A percentile compares a stretch with the other conserved stretches of the same genome.
Evolutionary conservation across 2,888 invertebrate genomes (phyloP).

Genomic region (Xestia xanthographa): DNA sequence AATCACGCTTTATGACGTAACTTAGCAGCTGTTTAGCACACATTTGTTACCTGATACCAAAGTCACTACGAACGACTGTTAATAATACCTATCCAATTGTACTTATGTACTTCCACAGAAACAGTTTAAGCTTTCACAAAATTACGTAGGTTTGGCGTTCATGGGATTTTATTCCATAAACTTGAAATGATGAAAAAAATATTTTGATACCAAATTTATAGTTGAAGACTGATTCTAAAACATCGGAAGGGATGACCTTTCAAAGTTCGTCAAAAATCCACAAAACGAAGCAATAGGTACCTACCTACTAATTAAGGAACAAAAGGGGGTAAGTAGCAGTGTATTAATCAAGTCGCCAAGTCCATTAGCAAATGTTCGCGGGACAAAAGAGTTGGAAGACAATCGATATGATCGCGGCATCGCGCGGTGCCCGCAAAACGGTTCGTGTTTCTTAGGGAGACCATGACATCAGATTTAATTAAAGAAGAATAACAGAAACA

Average conservation of each 20-base stretch:
- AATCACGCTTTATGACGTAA: no score
- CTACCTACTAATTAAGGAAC: conserved; percentile 60
- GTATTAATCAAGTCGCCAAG: conserved; percentile 69
- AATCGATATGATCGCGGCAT: conserved; percentile 64
- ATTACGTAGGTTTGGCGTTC: no score
- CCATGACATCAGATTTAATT: conserved; percentile 21
- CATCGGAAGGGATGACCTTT: not conserved
- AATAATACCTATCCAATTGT: no score
- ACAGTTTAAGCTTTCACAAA: no score
- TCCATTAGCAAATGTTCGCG: conserved; percentile 68
- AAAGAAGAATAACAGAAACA: not conserved
- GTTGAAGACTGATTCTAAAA: not conserved
- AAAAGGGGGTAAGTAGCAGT: conserved; percentile 59
- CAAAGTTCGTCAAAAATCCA: not conserved
- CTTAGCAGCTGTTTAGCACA: no score
- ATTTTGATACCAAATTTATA: no score
- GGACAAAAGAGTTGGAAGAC: conserved; percentile 69
- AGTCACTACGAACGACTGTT: no score
- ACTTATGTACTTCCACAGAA: no score
- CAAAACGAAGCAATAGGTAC: conserved; percentile 7
- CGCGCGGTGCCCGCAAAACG: conserved; percentile 65
- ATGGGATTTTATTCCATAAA: no score
- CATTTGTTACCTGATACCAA: no score
- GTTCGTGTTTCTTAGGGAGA: conserved; percentile 53
- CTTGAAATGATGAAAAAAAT: not conserved